Evolutionary conservation across 2,797 vertebrate species (phyloP), one percentile per base, ranked within the genome.

Genomic region (Scleropages formosus): DNA sequence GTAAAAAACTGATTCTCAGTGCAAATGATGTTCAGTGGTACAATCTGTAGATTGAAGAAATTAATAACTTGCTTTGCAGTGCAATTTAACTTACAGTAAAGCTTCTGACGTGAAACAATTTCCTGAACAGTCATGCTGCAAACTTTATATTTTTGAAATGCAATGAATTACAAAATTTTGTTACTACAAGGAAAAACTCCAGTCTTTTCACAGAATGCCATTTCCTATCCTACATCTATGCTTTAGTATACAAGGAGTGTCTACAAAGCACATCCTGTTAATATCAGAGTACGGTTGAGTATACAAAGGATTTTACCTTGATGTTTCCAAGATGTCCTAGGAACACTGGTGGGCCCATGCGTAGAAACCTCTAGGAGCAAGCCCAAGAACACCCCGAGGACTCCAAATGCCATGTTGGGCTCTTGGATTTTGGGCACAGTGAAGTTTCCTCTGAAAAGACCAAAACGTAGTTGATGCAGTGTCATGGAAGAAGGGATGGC

Each of bases 261-360:
- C 13, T 26, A 3, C 8, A 27, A 26, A n/a, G n/a, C n/a, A n/a
- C n/a, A n/a, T n/a, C n/a, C n/a, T n/a, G n/a, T n/a, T n/a, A n/a
- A n/a, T n/a, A n/a, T n/a, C n/a, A n/a, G n/a, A n/a, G n/a, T n/a
- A n/a, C n/a, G n/a, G n/a, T n/a, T n/a, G 13, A 39, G 4, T 8
- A 44, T 1, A 1, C 11, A 27, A 10, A 20, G 8, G n/a, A 3
- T 11, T 49, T 76, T 92, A 98, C 97, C 96, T 90, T 92, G 91
- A 78, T 93, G 92, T 76, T 92, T 95, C 96, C 96, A 98, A 22
- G 94, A 95, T 68, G 94, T 95, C 75, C 97, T 91, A 2, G 96
- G 95, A 31, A 93, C 83, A 53, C 87, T 86, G 67, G 91, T 90
- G 4, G 95, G 95, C 12, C 94, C 96, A 20, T 96, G 95, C 0